Evolutionary conservation across 1,140 invertebrate genomes (phyloP).

Genomic region (Pachyrhynchus sulphureomaculatus): DNA sequence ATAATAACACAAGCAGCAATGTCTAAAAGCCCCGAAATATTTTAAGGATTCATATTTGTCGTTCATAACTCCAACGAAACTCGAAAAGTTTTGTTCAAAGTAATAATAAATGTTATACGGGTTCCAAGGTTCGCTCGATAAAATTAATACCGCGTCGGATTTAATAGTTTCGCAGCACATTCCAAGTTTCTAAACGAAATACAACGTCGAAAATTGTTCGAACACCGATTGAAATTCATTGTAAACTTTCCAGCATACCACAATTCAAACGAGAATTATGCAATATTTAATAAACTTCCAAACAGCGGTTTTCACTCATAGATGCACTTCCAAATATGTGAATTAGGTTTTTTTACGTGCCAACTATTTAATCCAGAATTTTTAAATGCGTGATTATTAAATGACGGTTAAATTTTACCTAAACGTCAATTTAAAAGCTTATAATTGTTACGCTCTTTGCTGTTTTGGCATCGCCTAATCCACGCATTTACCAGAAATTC

Average conservation of each 20-base stretch:
- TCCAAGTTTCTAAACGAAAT: slow-evolving; percentile 21
- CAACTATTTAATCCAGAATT: not conserved
- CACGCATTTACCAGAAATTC: too few relatives aligned
- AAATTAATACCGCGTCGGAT: slow-evolving; percentile 1
- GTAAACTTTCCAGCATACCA: slow-evolving; percentile 27
- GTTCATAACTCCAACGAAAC: not conserved
- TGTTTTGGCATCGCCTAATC: too few relatives aligned
- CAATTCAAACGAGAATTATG: slow-evolving; percentile 23
- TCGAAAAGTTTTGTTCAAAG: not conserved
- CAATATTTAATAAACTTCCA: slow-evolving; percentile 26
- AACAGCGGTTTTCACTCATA: slow-evolving; percentile 13
- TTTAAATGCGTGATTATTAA: slow-evolving; percentile 1
- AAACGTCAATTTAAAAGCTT: too few relatives aligned
- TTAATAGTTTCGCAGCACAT: slow-evolving; percentile 20
- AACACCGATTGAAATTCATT: slow-evolving; percentile 22
- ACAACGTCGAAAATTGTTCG: slow-evolving; percentile 7
- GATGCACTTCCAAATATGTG: slow-evolving; percentile 23
- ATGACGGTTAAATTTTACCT: slow-evolving; percentile 2
- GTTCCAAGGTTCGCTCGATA: slow-evolving; percentile 6
- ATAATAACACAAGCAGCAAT: too few relatives aligned
- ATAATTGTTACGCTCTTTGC: too few relatives aligned
- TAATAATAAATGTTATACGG: slow-evolving; percentile 1
- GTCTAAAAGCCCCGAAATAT: not conserved
- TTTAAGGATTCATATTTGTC: not conserved
- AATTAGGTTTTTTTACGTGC: slow-evolving; percentile 10